Evolutionary conservation across 2,113 vertebrate genomes (phyloP).

Genomic region (Labeo rohita): DNA sequence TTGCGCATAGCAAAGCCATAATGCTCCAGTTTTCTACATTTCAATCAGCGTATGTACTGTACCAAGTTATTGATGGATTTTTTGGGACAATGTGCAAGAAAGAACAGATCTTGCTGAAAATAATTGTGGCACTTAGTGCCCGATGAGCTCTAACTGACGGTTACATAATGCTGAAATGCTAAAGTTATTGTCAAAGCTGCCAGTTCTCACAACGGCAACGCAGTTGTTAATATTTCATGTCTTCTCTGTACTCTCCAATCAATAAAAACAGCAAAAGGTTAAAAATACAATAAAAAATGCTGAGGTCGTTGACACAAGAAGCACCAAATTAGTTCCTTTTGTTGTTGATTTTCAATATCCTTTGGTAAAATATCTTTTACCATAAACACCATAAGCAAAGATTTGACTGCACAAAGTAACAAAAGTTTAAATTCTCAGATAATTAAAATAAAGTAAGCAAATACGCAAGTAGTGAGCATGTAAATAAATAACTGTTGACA

Average conservation of each 20-base stretch:
- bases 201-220: background rate
- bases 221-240: background rate
- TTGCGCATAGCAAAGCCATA: background rate
- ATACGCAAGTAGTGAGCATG: too few species aligned
- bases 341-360: background rate
- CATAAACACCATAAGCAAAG: background rate
- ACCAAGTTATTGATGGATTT: background rate
- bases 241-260: background rate
- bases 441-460: background rate
- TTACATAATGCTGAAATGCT: slow-evolving; percentile 1
- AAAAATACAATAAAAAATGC: background rate
- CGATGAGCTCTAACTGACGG: background rate
- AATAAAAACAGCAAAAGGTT: background rate
- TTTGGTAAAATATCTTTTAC: background rate
- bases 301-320: background rate
- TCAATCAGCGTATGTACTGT: background rate
- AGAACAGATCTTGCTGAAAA: background rate
- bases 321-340: background rate
- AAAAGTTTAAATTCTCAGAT: background rate
- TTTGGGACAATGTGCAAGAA: background rate
- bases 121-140: background rate
- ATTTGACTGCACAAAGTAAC: background rate
- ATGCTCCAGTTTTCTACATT: background rate
- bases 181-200: background rate
- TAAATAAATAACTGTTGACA: too few species aligned